Percentiles rank a stretch among this genome's conserved stretches.
Conservation (phyloP, 2,113 vertebrate species). For the Gobiocypris rarus region DNA sequence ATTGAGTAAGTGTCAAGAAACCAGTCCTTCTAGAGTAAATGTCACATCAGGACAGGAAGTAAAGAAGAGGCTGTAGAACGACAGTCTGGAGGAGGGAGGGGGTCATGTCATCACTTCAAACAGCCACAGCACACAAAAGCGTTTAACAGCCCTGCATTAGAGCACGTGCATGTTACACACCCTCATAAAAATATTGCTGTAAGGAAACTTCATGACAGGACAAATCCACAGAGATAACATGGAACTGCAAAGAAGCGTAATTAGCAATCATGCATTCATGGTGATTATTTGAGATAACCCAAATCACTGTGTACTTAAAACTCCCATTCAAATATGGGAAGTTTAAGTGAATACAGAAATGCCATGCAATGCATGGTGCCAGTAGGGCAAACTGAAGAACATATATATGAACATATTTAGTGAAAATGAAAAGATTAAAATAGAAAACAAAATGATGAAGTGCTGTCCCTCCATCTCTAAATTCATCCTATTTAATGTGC, state of each 20-base stretch:
- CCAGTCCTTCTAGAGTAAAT: conserved; percentile 7
- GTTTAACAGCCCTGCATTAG: background rate
- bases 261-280: background rate
- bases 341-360: background rate
- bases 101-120: background rate
- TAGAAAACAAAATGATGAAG: too few relatives aligned
- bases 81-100: background rate
- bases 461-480: too few relatives aligned
- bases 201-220: background rate
- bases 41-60: conserved; percentile 25
- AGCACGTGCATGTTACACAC: background rate
- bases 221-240: background rate
- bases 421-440: too few relatives aligned
- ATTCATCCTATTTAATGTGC: too few relatives aligned
- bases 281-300: background rate
- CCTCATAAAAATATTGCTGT: background rate
- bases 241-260: background rate
- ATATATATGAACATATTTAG: background rate
- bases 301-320: background rate
- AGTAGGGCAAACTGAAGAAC: background rate
- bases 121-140: conserved; percentile 10
- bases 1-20: background rate
- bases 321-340: background rate
- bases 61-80: conserved; percentile 4
- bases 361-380: background rate